These are phyloP conservation scores for Molorchus minor DNA, from an alignment of 2,888 invertebrate genomes.

Conservation along the genomic window DNA sequence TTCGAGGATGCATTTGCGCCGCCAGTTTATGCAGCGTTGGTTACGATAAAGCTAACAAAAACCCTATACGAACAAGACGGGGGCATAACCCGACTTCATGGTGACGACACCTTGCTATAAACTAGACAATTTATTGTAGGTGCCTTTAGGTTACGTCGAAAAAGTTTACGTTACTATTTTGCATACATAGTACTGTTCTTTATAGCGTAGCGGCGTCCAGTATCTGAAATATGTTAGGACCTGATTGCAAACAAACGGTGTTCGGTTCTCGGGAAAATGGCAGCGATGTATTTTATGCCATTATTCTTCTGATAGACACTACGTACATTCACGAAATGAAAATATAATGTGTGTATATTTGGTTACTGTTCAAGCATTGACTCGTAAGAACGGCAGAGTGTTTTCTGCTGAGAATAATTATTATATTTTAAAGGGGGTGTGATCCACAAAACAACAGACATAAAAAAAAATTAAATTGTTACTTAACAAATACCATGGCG, in stretches of 20 bases:
- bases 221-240: slow-evolving; percentile 43
- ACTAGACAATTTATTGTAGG: slow-evolving; percentile 55
- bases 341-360: background rate
- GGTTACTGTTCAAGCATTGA: background rate
- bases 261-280: slow-evolving; percentile 29
- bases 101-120: slow-evolving; percentile 54
- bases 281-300: slow-evolving; percentile 26
- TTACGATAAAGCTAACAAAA: slow-evolving; percentile 54
- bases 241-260: slow-evolving; percentile 41
- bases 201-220: slow-evolving; percentile 47
- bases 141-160: slow-evolving; percentile 49
- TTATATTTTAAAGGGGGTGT: background rate
- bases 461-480: too few relatives aligned
- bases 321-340: slow-evolving; percentile 4
- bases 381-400: background rate
- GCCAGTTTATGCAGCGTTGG: slow-evolving; percentile 41
- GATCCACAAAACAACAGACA: too few relatives aligned
- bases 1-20: slow-evolving; percentile 40
- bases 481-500: too few relatives aligned
- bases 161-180: slow-evolving; percentile 55
- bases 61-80: slow-evolving; percentile 48
- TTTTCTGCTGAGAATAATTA: background rate
- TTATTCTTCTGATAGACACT: slow-evolving; percentile 8
- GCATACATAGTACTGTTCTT: slow-evolving; percentile 57
- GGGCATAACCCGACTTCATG: slow-evolving; percentile 54